phyloP scores from a whole-genome alignment of 2,797 vertebrate genomes.

The Intellagama lesueurii region DNA sequence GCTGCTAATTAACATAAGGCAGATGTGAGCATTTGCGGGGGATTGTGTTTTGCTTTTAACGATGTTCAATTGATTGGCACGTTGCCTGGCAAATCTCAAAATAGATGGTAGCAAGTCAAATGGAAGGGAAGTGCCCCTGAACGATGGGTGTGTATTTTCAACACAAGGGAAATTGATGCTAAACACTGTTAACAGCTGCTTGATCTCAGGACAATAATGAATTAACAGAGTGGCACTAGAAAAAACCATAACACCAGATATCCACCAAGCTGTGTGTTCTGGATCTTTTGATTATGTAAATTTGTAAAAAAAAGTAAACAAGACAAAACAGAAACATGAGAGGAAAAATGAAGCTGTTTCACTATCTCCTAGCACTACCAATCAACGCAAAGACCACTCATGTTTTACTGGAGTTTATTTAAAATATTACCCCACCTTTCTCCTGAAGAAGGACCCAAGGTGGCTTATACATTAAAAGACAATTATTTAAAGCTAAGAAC shows the following conservation, averaged over 20 bases:
- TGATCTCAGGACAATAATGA: neutral
- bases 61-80: neutral
- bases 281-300: neutral
- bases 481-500: neutral
- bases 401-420: neutral
- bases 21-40: neutral
- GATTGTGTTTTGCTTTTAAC: constrained; percentile 12
- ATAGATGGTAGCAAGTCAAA: constrained; percentile 25
- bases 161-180: neutral
- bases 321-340: neutral
- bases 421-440: too few relatives aligned
- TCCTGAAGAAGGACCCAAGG: too few relatives aligned
- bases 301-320: neutral
- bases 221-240: neutral
- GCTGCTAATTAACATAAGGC: constrained; percentile 22
- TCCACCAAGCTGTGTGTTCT: neutral
- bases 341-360: neutral
- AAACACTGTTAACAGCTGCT: neutral
- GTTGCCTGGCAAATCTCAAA: neutral
- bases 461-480: neutral
- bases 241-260: neutral
- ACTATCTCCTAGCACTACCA: neutral
- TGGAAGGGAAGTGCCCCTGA: neutral
- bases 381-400: neutral
- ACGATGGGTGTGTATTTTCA: neutral